Conservation (phyloP, 2,888 invertebrate species). For the Drosophila nr. fundita region DNA sequence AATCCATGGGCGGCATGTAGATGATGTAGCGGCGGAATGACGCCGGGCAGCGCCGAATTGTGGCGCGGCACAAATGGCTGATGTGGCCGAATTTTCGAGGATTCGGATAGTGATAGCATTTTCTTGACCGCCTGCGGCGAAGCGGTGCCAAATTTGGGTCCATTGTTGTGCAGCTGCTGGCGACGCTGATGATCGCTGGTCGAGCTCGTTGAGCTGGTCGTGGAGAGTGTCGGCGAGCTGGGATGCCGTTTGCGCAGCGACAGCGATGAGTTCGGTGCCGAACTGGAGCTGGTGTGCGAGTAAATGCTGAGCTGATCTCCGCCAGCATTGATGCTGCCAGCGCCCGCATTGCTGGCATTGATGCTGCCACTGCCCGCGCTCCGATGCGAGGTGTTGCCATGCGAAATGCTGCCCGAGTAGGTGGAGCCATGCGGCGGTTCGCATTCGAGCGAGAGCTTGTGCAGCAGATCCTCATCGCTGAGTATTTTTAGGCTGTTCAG, state of each 20-base stretch:
- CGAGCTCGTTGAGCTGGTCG: constrained; percentile 95
- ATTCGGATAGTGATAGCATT: constrained; percentile 95
- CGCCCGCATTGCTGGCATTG: constrained; percentile 74
- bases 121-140: constrained; percentile 99
- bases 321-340: constrained; percentile 72
- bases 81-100: constrained; percentile 94
- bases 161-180: constrained; percentile 74
- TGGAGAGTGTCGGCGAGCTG: constrained; percentile 96
- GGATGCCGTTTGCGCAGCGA: constrained; percentile 92
- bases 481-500: constrained; percentile 94
- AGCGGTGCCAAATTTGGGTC: constrained; percentile 91
- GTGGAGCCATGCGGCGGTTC: constrained; percentile 87
- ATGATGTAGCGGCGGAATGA: constrained; percentile 87
- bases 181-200: constrained; percentile 85
- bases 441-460: constrained; percentile 95
- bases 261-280: constrained; percentile 86
- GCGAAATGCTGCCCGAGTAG: constrained; percentile 76
- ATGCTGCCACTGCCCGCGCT: constrained; percentile 71
- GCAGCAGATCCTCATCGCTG: constrained; percentile 95
- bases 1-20: constrained; percentile 72
- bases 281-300: constrained; percentile 84
- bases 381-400: constrained; percentile 69
- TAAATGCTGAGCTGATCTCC: constrained; percentile 86
- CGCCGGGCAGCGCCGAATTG: constrained; percentile 83
- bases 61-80: constrained; percentile 89